phyloP scores from a whole-genome alignment of 2,797 vertebrate species.

The Clarias laeviceps region DNA sequence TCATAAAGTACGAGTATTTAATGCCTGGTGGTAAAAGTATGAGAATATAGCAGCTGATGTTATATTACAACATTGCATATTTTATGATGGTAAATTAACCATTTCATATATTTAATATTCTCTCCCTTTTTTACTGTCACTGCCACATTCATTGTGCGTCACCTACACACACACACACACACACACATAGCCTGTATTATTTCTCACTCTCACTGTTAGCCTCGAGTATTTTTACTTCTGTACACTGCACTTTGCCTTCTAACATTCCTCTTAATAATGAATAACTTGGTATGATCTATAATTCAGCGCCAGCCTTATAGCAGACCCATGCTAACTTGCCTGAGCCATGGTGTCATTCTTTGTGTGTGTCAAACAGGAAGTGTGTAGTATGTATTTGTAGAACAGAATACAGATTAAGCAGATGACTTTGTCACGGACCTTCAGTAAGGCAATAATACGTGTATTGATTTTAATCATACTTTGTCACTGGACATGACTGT shows the following conservation, averaged over 20 bases:
- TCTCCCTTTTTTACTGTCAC: slow-evolving; percentile 23
- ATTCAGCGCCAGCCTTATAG: slow-evolving; percentile 62
- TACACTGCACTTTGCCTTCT: slow-evolving; percentile 40
- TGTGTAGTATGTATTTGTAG: slow-evolving; percentile 16
- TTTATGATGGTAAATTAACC: slow-evolving; percentile 18
- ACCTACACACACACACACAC: slow-evolving; percentile 4
- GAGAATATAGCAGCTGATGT: slow-evolving; percentile 10
- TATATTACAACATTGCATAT: slow-evolving; percentile 31
- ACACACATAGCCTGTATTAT: not conserved
- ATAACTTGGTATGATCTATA: slow-evolving; percentile 65
- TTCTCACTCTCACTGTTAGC: slow-evolving; percentile 38
- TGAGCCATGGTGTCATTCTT: slow-evolving; percentile 53
- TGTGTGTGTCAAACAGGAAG: slow-evolving; percentile 31
- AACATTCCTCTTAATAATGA: slow-evolving; percentile 61
- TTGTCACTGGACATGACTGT: slow-evolving; percentile 22
- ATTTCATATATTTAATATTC: slow-evolving; percentile 23
- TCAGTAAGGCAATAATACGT: not conserved
- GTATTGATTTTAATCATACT: slow-evolving; percentile 14
- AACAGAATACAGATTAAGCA: not conserved
- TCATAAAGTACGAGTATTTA: slow-evolving; percentile 12
- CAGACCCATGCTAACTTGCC: slow-evolving; percentile 48
- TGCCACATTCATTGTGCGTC: not conserved
- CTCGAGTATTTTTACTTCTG: slow-evolving; percentile 50
- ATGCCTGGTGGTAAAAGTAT: slow-evolving; percentile 2
- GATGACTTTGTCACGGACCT: slow-evolving; percentile 26